These are phyloP conservation scores for Drosophila vallismaia DNA, from an alignment of 2,888 invertebrate species.

Conservation along the genomic window DNA sequence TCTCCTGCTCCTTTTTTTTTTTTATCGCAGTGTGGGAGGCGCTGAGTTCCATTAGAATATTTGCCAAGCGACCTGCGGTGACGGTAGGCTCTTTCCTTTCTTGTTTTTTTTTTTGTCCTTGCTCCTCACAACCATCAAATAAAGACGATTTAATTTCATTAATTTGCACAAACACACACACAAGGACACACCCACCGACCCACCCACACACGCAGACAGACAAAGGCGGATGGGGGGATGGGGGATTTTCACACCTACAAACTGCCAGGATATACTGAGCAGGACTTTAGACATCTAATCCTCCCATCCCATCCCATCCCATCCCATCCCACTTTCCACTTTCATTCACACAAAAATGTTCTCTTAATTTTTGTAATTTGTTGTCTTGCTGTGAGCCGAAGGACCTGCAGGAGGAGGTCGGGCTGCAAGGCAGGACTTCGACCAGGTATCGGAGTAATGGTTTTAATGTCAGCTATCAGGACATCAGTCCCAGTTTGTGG, in stretches of 20 bases:
- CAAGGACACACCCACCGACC: background rate
- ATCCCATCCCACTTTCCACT: background rate
- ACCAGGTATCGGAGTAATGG: constrained; percentile 29
- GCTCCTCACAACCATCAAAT: constrained; percentile 56
- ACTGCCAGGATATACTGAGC: background rate
- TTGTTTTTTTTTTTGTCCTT: background rate
- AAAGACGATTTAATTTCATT: constrained; percentile 74
- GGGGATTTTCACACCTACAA: constrained; percentile 20
- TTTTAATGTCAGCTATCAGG: constrained; percentile 54
- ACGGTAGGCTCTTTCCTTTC: constrained; percentile 6
- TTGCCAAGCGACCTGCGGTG: constrained; percentile 30
- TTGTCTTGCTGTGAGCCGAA: constrained; percentile 37
- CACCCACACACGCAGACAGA: background rate
- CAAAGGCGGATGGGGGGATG: background rate
- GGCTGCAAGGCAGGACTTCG: background rate
- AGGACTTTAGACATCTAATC: constrained; percentile 5
- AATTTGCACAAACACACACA: constrained; percentile 57
- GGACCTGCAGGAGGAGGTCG: background rate
- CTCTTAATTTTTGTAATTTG: constrained; percentile 75
- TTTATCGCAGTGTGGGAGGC: constrained; percentile 16
- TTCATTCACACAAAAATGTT: constrained; percentile 45
- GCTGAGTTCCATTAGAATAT: constrained; percentile 32
- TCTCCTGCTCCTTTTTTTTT: background rate
- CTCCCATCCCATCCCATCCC: no score
- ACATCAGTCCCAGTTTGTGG: constrained; percentile 49